Base-by-base conservation (phyloP, 2,797 vertebrate genomes). In the Galaxias olidus region DNA sequence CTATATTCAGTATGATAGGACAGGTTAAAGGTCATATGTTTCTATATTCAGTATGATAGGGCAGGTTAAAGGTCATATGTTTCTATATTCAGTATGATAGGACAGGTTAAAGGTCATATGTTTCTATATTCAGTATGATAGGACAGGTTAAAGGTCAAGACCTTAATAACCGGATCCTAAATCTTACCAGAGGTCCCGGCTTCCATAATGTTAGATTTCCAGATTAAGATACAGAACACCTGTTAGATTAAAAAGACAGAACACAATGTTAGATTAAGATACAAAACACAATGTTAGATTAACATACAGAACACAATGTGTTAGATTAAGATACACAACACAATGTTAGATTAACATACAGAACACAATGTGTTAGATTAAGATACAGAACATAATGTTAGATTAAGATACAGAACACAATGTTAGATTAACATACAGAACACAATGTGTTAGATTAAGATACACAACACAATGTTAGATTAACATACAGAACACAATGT, bases 161-260 rank as follows among this genome's bases (percentile, higher is more conserved):
- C 30, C 30, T 12, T 19, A 6, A 53, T 53, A 12, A 9, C 11
- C 4, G 15, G n/a, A 15, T 9, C 8, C 9, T 0, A 49, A 9
- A 58, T 70, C 92, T 88, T 88, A 98, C 97, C 91, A 95, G 72
- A 75, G 96, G 91, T 4, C 97, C 97, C 57, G 95, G 93, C 84
- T 95, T 95, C 53, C 97, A 97, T 63, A n/a, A n/a, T n/a, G n/a
- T n/a, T n/a, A 91, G 86, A 85, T 96, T 91, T 11, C 97, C 97
- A 0, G 92, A 66, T 40, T 12, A 10, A 10, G n/a, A 10, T 14
- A 61, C 1, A 15, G 13, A 10, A 13, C 9, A 46, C 45, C n/a
- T n/a, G n/a, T n/a, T n/a, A 9, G 30, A 68, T 19, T 58, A 51
- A 52, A 17, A 74, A 61, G 18, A 13, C 13, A 41, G 12, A 13